Evolutionary conservation across 2,113 vertebrate genomes (phyloP).

Genomic region (Onychostoma macrolepis): DNA sequence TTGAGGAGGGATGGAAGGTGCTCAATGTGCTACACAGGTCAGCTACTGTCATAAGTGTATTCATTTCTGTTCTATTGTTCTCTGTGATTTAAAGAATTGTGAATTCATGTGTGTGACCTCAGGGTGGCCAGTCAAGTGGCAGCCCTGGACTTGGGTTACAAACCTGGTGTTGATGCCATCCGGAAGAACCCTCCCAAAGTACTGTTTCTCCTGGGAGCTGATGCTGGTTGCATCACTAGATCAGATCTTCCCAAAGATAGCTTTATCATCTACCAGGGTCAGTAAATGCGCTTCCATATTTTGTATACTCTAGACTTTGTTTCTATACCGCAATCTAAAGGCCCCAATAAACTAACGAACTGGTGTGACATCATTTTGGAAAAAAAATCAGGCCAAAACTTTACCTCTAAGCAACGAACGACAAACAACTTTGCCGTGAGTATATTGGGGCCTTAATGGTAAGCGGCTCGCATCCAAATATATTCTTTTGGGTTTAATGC

Average conservation of each 20-base stretch:
- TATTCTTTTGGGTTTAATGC: neutral
- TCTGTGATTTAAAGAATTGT: neutral
- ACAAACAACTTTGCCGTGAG: neutral
- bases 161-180: conserved; percentile 91
- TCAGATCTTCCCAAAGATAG: conserved; percentile 90
- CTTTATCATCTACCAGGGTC: conserved; percentile 96
- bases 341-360: neutral
- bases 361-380: neutral
- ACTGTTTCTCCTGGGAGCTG: conserved; percentile 92
- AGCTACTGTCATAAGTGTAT: neutral
- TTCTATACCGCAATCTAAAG: neutral
- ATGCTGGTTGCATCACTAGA: conserved; percentile 87
- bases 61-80: neutral
- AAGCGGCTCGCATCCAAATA: neutral
- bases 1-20: conserved; percentile 89
- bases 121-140: conserved; percentile 98
- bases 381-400: too few species aligned
- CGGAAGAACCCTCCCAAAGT: conserved; percentile 90
- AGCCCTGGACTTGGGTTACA: conserved; percentile 95
- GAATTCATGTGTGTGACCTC: conserved; percentile 39
- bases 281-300: neutral
- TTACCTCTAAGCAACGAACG: neutral
- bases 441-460: neutral
- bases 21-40: conserved; percentile 97
- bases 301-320: neutral